These are phyloP conservation scores for Meteorus cinctellus DNA, from an alignment of 2,888 invertebrate genomes.

Conservation along the genomic window DNA sequence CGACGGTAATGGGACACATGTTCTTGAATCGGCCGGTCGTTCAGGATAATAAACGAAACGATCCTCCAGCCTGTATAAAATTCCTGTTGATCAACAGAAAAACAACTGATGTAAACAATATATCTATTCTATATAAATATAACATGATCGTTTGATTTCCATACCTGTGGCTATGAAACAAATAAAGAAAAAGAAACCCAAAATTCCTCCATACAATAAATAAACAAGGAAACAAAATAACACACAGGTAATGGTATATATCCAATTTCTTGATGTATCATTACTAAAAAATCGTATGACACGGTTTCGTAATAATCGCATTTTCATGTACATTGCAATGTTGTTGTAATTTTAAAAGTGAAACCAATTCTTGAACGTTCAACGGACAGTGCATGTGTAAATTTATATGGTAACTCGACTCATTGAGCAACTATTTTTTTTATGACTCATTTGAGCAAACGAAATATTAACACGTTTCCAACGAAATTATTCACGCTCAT, in stretches of 20 bases:
- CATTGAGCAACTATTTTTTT: too few species aligned
- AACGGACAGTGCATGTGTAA: too few species aligned
- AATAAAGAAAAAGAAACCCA: slow-evolving; percentile 80
- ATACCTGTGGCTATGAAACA: slow-evolving; percentile 81
- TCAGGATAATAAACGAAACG: slow-evolving; percentile 91
- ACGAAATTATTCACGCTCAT: too few species aligned
- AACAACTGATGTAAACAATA: not conserved
- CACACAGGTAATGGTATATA: slow-evolving; percentile 83
- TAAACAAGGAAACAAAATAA: slow-evolving; percentile 85
- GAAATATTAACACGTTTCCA: too few species aligned
- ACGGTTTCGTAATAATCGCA: slow-evolving; percentile 67
- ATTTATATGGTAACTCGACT: too few species aligned
- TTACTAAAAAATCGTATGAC: slow-evolving; percentile 74
- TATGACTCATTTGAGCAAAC: too few species aligned
- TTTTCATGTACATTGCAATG: slow-evolving; percentile 62
- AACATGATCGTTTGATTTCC: slow-evolving; percentile 35
- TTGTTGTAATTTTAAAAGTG: not conserved
- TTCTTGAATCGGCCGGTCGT: slow-evolving; percentile 89
- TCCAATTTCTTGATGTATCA: slow-evolving; percentile 84
- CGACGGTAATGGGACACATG: slow-evolving; percentile 90
- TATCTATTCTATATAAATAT: not conserved
- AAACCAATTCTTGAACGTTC: too few species aligned
- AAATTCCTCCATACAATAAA: slow-evolving; percentile 87
- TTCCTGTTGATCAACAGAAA: slow-evolving; percentile 76
- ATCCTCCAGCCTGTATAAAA: slow-evolving; percentile 91